A percentile compares a stretch with the other conserved stretches of the same genome.
Evolutionary conservation across 2,888 invertebrate species (phyloP).

Genomic region (Uropetala carovei): DNA sequence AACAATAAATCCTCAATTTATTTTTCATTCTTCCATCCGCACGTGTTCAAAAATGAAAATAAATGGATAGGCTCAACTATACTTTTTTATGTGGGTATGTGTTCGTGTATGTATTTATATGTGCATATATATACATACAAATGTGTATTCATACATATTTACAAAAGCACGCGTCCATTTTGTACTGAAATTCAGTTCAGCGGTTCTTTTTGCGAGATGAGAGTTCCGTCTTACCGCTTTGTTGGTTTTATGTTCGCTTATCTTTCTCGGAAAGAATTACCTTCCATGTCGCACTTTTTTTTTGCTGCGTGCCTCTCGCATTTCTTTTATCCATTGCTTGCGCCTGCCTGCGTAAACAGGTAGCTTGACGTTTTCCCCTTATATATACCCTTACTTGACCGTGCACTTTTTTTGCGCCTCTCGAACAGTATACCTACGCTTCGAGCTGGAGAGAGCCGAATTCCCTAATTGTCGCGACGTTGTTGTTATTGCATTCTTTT

Average conservation of each 20-base stretch:
- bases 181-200: not conserved
- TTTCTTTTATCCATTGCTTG: not conserved
- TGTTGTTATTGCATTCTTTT: not conserved
- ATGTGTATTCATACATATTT: not conserved
- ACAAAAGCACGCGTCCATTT: not conserved
- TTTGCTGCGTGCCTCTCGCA: not conserved
- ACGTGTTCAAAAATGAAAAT: too few species aligned
- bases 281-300: not conserved
- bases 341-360: constrained; percentile 5
- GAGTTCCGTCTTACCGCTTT: constrained; percentile 13
- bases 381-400: not conserved
- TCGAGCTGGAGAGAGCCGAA: not conserved
- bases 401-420: not conserved
- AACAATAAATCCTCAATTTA: too few species aligned
- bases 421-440: not conserved
- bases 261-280: constrained; percentile 17
- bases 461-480: not conserved
- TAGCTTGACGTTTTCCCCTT: not conserved
- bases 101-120: too few species aligned
- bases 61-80: too few species aligned
- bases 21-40: too few species aligned
- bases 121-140: too few species aligned
- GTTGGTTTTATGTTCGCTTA: constrained; percentile 18
- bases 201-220: not conserved
- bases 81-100: too few species aligned